phyloP scores from a whole-genome alignment of 2,113 vertebrate genomes.

The Anguilla rostrata region DNA sequence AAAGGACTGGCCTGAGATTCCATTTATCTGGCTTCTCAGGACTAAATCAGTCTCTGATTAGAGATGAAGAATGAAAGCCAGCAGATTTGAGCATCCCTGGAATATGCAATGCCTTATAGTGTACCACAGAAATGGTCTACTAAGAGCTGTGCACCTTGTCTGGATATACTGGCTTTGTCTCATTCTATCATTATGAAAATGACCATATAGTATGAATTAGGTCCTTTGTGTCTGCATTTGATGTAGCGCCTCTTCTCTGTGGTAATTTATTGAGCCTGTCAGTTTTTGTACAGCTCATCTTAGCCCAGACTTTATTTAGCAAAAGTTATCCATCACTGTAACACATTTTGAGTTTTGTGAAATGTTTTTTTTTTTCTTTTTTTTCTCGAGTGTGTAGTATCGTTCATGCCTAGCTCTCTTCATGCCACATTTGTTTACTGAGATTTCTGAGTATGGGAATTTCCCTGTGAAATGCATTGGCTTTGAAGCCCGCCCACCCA shows the following conservation, averaged over 20 bases:
- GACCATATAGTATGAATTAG: neutral
- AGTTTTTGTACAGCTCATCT: neutral
- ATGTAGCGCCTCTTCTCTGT: neutral
- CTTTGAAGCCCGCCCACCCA: neutral
- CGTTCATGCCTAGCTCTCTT: neutral
- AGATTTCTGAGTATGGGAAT: neutral
- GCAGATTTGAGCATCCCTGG: too few relatives aligned
- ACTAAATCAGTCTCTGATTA: too few relatives aligned
- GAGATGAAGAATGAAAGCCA: too few relatives aligned
- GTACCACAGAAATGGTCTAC: neutral
- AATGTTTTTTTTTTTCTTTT: neutral
- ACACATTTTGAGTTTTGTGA: neutral
- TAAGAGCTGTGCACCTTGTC: neutral
- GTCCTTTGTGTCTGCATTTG: neutral
- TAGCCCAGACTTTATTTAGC: slow-evolving; percentile 4
- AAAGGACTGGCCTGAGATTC: too few relatives aligned
- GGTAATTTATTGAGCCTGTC: neutral
- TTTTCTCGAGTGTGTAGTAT: neutral
- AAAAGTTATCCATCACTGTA: neutral
- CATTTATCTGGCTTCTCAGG: too few relatives aligned
- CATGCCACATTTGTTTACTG: neutral
- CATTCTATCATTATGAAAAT: neutral
- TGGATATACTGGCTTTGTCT: neutral
- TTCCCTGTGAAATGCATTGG: neutral
- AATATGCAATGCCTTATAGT: neutral